Evolutionary conservation across 2,888 invertebrate genomes (phyloP), one percentile per base, ranked within the genome.

Genomic region (Limnephilus lunatus): DNA sequence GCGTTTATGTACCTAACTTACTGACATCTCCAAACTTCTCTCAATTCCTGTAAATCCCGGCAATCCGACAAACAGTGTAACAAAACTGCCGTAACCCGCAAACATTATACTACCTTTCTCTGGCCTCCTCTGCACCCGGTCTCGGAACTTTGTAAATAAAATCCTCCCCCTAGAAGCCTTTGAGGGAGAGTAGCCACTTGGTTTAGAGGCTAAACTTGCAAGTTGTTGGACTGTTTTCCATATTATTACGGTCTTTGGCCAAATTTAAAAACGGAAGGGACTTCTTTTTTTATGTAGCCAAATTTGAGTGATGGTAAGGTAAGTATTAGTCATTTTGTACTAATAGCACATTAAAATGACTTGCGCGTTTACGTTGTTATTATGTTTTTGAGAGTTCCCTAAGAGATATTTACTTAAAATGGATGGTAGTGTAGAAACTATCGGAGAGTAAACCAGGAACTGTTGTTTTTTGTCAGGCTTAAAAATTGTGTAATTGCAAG

Each of bases 141-240:
- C 68, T 68, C 68, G 35, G 80, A 89, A 89, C 80, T 89, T 89
- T 89, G 88, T 89, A 89, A 89, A 89, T 89, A 89, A 89, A 89
- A 89, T 80, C 35, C 80, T 35, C 32, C 35, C 32, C 25, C 32
- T 89, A 30, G 39, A n/a, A 89, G 81, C 88, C 81, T 88, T 88
- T 68, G 88, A 81, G 35, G n/a, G 25, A 80, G n/a, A 80, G 88
- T 89, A 32, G 88, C 88, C 88, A 80, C 88, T 89, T 89, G 88
- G 80, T 89, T 19, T 68, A 82, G 31, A 31, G 80, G 80, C 12
- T 31, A 85, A 80, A 89, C 80, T 80, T 31, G 15, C 53, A 44
- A 80, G 88, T 80, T 80, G 39, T 39, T 85, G 25, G 85, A 85
- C 85, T 85, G 68, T 25, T 68, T 68, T 68, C 7, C 68, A 68